Evolutionary conservation across 2,888 invertebrate genomes (phyloP).

Genomic region (Azorinus chamasolen): DNA sequence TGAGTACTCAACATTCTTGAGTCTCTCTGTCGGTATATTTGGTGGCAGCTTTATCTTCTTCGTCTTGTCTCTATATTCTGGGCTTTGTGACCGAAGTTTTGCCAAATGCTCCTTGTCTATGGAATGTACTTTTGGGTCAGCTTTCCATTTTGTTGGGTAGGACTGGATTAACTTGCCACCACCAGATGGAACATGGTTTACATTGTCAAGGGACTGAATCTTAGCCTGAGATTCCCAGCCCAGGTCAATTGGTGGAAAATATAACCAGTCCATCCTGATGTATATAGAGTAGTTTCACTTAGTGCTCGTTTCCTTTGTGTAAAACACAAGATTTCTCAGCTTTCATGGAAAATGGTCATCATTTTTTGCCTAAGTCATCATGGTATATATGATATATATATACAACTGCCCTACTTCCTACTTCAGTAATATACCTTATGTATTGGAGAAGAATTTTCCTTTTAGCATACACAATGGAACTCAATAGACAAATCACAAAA

Average conservation of each 20-base stretch:
- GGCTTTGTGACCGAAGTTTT: slow-evolving; percentile 29
- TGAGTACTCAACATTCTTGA: slow-evolving; percentile 71
- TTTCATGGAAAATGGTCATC: no score
- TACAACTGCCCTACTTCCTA: no score
- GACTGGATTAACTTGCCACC: slow-evolving; percentile 63
- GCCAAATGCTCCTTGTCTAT: slow-evolving; percentile 63
- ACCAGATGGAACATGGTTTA: slow-evolving; percentile 91
- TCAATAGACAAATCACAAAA: no score
- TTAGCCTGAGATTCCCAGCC: slow-evolving; percentile 82
- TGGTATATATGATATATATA: no score
- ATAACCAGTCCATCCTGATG: slow-evolving; percentile 57
- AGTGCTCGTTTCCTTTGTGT: no score
- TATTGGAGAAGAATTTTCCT: no score
- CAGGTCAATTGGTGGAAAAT: slow-evolving; percentile 73
- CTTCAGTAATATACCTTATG: no score
- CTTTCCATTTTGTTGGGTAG: slow-evolving; percentile 69
- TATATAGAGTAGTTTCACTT: background rate
- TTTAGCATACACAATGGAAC: no score
- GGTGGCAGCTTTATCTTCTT: slow-evolving; percentile 58
- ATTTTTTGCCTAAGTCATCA: no score
- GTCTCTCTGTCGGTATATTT: slow-evolving; percentile 67
- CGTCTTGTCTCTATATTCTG: slow-evolving; percentile 47
- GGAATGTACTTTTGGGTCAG: slow-evolving; percentile 70
- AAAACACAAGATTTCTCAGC: no score
- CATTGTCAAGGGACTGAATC: slow-evolving; percentile 95